phyloP scores from a whole-genome alignment of 2,888 invertebrate genomes.

The Trimorus sp. region DNA sequence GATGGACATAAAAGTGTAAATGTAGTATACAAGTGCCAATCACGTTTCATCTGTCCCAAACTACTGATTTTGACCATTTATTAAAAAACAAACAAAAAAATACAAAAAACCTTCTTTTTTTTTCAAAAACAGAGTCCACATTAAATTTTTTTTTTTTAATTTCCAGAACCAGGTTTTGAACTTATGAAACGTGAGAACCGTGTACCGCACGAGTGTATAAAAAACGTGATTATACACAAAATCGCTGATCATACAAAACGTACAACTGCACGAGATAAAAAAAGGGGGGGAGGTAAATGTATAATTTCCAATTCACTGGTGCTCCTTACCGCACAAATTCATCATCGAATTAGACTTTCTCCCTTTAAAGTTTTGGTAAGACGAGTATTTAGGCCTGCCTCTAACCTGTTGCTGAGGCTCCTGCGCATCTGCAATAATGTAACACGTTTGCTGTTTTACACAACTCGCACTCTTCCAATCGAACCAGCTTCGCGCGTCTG shows the following conservation, averaged over 20 bases:
- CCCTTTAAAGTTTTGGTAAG: conserved; percentile 94
- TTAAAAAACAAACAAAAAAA: too few relatives aligned
- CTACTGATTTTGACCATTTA: too few relatives aligned
- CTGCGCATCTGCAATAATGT: conserved; percentile 92
- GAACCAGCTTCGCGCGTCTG: conserved; percentile 32
- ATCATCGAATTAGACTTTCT: conserved; percentile 97
- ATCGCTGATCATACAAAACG: conserved; percentile 49
- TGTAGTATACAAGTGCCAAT: background rate
- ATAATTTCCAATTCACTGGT: conserved; percentile 78
- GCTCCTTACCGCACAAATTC: conserved; percentile 97
- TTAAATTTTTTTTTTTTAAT: background rate
- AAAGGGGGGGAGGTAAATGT: conserved; percentile 71
- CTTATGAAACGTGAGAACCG: too few relatives aligned
- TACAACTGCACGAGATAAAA: conserved; percentile 70
- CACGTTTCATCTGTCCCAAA: too few relatives aligned
- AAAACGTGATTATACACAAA: conserved; percentile 66
- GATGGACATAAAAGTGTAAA: conserved; percentile 30
- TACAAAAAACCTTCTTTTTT: too few relatives aligned
- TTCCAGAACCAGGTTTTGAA: conserved; percentile 15
- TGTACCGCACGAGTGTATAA: conserved; percentile 51
- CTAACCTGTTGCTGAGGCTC: conserved; percentile 90
- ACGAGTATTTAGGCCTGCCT: conserved; percentile 92
- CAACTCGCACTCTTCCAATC: conserved; percentile 74
- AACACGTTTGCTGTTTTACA: conserved; percentile 84
- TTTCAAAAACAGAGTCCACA: too few relatives aligned